A percentile compares a stretch with the other conserved stretches of the same genome.
These are phyloP conservation scores for Leucophenga varia DNA, from an alignment of 1,140 invertebrate genomes.

Conservation along the genomic window DNA sequence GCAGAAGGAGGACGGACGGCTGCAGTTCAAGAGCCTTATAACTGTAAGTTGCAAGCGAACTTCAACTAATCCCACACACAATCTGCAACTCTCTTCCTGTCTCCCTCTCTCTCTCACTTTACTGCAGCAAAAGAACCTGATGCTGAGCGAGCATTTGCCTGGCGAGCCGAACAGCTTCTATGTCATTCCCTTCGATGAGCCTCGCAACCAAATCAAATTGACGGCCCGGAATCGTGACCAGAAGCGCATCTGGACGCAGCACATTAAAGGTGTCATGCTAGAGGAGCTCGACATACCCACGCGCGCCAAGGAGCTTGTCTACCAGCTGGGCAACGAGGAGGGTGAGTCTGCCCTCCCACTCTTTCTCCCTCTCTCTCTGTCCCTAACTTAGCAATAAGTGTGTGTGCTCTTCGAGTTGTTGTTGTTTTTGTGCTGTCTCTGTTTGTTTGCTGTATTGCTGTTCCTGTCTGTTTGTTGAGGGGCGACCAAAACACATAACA, in stretches of 20 bases:
- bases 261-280: conserved; percentile 84
- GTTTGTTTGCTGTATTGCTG: too few relatives aligned
- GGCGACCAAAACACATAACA: too few relatives aligned
- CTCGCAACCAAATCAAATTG: conserved; percentile 78
- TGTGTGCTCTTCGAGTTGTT: conserved; percentile 19
- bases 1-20: conserved; percentile 83
- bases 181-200: conserved; percentile 91
- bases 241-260: conserved; percentile 89
- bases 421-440: too few relatives aligned
- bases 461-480: too few relatives aligned
- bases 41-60: too few relatives aligned
- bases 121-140: conserved; percentile 87
- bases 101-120: background rate
- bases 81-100: too few relatives aligned
- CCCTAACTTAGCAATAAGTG: background rate
- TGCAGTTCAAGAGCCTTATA: conserved; percentile 84
- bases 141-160: conserved; percentile 91
- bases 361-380: too few relatives aligned
- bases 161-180: conserved; percentile 91
- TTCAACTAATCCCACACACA: background rate
- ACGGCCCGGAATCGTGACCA: conserved; percentile 83
- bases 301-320: conserved; percentile 85
- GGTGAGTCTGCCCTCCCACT: too few relatives aligned
- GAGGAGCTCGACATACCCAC: conserved; percentile 93
- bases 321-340: conserved; percentile 81